phyloP scores from a whole-genome alignment of 2,797 vertebrate species.

The Galaxias olidus region DNA sequence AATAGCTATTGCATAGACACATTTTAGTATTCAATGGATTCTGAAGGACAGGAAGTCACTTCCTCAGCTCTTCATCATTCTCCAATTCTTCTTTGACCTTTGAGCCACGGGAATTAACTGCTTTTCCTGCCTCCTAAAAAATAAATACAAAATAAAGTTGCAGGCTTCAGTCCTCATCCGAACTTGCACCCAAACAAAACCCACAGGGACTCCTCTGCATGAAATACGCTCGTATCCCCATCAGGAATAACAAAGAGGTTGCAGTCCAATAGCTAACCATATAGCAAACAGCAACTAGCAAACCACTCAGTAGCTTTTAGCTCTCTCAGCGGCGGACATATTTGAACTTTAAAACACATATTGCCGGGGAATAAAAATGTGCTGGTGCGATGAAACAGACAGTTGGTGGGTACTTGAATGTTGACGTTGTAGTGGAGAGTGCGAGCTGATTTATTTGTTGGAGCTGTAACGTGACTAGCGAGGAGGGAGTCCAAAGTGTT shows the following conservation, averaged over 20 bases:
- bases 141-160: conserved; percentile 13
- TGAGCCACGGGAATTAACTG: background rate
- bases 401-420: conserved; percentile 11
- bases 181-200: too few relatives aligned
- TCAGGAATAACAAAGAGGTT: conserved; percentile 2
- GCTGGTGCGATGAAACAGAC: conserved; percentile 26
- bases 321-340: conserved; percentile 3
- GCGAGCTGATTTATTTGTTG: conserved; percentile 64
- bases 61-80: too few relatives aligned
- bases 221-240: background rate
- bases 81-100: background rate
- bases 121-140: conserved; percentile 6
- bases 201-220: background rate
- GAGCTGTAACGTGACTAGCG: conserved; percentile 52
- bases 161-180: conserved; percentile 1
- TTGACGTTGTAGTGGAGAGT: conserved; percentile 16
- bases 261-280: background rate
- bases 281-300: background rate
- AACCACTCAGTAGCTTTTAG: background rate
- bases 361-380: conserved; percentile 31
- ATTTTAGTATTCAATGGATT: too few relatives aligned
- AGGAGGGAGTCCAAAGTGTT: conserved; percentile 56
- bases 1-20: too few relatives aligned
- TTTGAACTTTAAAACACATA: conserved; percentile 14
- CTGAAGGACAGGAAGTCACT: too few relatives aligned